phyloP scores from a whole-genome alignment of 2,797 vertebrate genomes.

The Scolopax rusticola region DNA sequence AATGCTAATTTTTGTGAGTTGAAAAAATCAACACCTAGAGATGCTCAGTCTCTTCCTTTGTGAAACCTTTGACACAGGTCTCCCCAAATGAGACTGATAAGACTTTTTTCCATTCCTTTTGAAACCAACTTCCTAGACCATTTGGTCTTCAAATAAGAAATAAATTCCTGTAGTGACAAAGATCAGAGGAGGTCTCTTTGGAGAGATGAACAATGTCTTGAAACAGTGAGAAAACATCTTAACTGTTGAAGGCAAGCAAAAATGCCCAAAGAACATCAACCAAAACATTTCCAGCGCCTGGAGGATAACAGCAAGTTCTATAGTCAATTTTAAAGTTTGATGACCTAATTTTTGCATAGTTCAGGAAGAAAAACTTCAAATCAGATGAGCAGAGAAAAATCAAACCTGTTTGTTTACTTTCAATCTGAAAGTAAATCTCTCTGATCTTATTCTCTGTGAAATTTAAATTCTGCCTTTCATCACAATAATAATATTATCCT shows the following conservation, averaged over 20 bases:
- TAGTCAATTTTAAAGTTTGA: neutral
- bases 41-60: neutral
- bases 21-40: neutral
- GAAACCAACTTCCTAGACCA: neutral
- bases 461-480: conserved; percentile 28
- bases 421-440: conserved; percentile 42
- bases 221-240: neutral
- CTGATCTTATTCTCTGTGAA: conserved; percentile 18
- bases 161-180: neutral
- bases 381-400: conserved; percentile 11
- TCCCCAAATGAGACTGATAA: neutral
- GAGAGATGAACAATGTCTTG: neutral
- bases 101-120: neutral
- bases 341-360: neutral
- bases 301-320: neutral
- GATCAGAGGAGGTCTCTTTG: neutral
- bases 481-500: conserved; percentile 19
- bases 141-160: neutral
- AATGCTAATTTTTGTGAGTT: neutral
- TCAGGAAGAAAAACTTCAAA: neutral
- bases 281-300: neutral
- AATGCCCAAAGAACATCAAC: neutral
- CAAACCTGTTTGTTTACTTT: conserved; percentile 35
- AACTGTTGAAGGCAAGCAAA: neutral
- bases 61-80: neutral